Conservation (phyloP, 2,797 vertebrate genomes). For the Gymnoscopelus microlampas region DNA sequence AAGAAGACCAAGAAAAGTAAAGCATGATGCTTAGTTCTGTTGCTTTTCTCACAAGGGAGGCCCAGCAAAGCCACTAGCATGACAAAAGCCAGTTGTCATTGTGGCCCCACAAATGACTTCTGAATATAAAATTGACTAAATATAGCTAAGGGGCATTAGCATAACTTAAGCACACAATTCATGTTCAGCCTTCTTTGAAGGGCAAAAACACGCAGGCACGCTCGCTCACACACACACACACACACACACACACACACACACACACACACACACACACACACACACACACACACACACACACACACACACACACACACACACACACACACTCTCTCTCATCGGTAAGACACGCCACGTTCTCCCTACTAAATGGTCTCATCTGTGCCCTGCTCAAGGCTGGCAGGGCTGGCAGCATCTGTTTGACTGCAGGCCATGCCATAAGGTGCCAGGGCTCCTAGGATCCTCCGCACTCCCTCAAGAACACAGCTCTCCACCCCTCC, state of each 20-base stretch:
- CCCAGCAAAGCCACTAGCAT: background rate
- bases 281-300: background rate
- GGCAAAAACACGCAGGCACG: constrained; percentile 18
- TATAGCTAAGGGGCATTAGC: constrained; percentile 60
- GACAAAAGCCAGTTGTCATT: background rate
- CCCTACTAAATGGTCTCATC: constrained; percentile 72
- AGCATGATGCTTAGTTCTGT: too few species aligned
- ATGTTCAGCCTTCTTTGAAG: constrained; percentile 62
- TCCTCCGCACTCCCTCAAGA: constrained; percentile 77
- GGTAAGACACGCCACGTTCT: constrained; percentile 75
- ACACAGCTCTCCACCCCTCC: constrained; percentile 75
- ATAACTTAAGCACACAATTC: constrained; percentile 64
- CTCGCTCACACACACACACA: background rate
- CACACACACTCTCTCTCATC: constrained; percentile 34
- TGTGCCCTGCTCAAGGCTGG: constrained; percentile 77
- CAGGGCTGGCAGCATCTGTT: constrained; percentile 82
- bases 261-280: background rate
- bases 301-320: constrained; percentile 1
- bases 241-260: constrained; percentile 4
- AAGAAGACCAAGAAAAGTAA: too few species aligned
- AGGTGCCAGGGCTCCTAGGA: constrained; percentile 79
- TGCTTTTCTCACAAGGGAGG: background rate
- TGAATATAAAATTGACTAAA: constrained; percentile 31
- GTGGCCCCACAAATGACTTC: background rate
- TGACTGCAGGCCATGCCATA: constrained; percentile 85